Conservation (phyloP, 2,797 vertebrate species). For the Ptychadena robeensis region DNA sequence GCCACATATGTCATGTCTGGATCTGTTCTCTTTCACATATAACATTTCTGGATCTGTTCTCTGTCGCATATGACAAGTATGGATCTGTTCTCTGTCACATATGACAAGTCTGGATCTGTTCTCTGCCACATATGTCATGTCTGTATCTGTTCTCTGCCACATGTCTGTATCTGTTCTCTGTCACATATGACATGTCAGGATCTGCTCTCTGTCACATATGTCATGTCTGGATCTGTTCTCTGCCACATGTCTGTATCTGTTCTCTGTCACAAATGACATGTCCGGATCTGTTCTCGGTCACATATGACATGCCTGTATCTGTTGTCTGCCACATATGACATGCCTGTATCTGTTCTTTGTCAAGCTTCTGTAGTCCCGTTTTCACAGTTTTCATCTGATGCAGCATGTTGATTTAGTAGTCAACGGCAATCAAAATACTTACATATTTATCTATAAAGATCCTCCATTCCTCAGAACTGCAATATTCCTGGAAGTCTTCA, state of each 20-base stretch:
- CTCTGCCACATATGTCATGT: no score
- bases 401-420: neutral
- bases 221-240: neutral
- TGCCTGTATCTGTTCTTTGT: neutral
- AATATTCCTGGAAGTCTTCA: slow-evolving; percentile 96
- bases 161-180: neutral
- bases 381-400: no score
- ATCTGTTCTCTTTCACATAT: no score
- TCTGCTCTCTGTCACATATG: neutral
- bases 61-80: no score
- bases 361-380: no score
- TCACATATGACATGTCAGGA: neutral
- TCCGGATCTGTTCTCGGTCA: neutral
- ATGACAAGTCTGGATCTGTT: no score
- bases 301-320: neutral
- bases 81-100: no score
- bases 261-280: neutral
- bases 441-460: slow-evolving; percentile 98
- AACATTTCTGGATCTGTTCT: no score
- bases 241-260: neutral
- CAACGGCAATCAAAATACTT: slow-evolving; percentile 62
- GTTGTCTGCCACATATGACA: neutral
- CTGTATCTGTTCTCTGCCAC: no score
- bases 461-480: slow-evolving; percentile 90
- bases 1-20: no score